Base-by-base conservation (phyloP, 2,113 vertebrate genomes). In the Passer domesticus region DNA sequence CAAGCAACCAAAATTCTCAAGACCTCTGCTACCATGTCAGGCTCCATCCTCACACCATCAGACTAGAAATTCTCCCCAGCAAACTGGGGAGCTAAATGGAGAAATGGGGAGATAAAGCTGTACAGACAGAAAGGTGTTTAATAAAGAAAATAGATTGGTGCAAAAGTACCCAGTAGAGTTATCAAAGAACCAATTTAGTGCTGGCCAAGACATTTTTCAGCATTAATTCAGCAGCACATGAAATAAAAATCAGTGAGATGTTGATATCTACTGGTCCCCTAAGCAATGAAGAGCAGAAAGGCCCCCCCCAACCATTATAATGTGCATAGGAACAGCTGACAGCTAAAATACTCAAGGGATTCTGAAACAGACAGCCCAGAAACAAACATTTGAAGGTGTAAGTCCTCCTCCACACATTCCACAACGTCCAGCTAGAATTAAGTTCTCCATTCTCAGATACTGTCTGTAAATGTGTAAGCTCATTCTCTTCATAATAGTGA, bases 221-320 rank as follows among this genome's bases (percentile, higher is more conserved):
- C 41, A 50, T 53, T 33, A 23, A 53, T 49, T 83, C 43, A 94
- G n/a, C 14, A 86, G 58, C 50, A 64, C 10, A n/a, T 12, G 3
- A 78, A 77, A 49, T 8, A 60, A 75, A 88, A 62, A 66, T 16
- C 30, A 31, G 25, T 60, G 62, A 92, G 49, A 66, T 78, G 6
- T 30, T 0, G 0, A 1, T 43, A 75, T 13, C 39, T 75, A 28
- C 39, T 24, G 23, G 23, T 43, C 17, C 21, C 9, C 53, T 31
- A 44, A 58, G 21, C 46, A 73, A 53, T 5, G 7, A 43, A 37
- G 18, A 73, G 7, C 59, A 83, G 28, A 69, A 52, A 19, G 17
- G 5, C 3, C 7, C 9, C 10, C 8, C 23, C 11, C 7, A 8
- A 39, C 31, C 10, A 63, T n/a, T 59, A 27, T 18, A 47, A 68